Conservation (phyloP, 1,140 invertebrate genomes). For the Pseudomyrmex flavicornis region DNA sequence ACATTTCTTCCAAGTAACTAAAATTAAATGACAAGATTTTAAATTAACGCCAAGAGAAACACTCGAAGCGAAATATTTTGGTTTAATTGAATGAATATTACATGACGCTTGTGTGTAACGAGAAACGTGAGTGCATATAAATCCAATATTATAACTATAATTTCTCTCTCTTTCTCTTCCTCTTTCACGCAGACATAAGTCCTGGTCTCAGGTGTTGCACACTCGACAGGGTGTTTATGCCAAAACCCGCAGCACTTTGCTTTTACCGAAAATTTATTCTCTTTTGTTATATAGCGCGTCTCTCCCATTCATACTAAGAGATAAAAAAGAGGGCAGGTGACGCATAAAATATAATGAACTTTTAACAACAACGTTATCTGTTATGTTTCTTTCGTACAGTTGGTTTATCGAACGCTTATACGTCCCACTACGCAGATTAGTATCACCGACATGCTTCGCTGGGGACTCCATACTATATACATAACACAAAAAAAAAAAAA, state of each 20-base stretch:
- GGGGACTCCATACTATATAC: neutral
- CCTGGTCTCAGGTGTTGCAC: conserved; percentile 71
- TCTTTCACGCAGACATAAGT: conserved; percentile 56
- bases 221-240: conserved; percentile 69
- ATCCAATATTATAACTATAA: conserved; percentile 55
- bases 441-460: conserved; percentile 58
- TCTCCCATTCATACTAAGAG: conserved; percentile 25
- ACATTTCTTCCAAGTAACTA: too few species aligned
- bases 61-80: too few species aligned
- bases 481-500: conserved; percentile 13
- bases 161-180: neutral
- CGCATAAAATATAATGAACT: conserved; percentile 51
- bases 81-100: too few species aligned
- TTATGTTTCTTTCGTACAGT: neutral
- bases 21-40: too few species aligned
- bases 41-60: too few species aligned
- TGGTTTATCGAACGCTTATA: neutral
- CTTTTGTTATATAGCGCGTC: conserved; percentile 30
- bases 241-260: conserved; percentile 65
- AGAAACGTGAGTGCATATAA: conserved; percentile 57
- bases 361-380: conserved; percentile 23
- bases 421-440: conserved; percentile 44
- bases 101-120: neutral
- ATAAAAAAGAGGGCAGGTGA: conserved; percentile 11
- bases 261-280: conserved; percentile 74